phyloP scores from a whole-genome alignment of 1,140 invertebrate genomes.

The Drosophila mayri region DNA sequence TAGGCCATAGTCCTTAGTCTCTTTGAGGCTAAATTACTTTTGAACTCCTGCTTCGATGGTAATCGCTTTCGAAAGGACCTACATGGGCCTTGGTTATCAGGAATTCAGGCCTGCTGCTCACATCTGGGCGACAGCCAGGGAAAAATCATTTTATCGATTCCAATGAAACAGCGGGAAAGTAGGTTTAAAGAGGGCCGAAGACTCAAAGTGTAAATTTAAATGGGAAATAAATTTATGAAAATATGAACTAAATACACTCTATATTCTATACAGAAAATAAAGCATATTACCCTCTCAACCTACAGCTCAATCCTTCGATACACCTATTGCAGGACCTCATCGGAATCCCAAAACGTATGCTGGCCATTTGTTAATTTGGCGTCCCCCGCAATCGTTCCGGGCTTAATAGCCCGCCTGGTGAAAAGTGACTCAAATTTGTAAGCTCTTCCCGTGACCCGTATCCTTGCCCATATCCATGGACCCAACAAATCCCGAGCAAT shows the following conservation, averaged over 20 bases:
- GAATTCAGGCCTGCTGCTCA: slow-evolving; percentile 11
- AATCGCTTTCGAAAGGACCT: slow-evolving; percentile 7
- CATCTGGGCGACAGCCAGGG: slow-evolving; percentile 11
- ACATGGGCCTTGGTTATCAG: not conserved
- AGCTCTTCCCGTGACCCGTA: slow-evolving; percentile 44
- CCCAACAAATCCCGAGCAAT: slow-evolving; percentile 66
- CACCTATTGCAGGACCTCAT: slow-evolving; percentile 9
- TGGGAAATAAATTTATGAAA: not conserved
- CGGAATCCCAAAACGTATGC: slow-evolving; percentile 25
- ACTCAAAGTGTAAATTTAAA: not conserved
- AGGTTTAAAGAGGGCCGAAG: not conserved
- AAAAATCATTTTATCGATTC: slow-evolving; percentile 17
- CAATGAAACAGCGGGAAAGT: not conserved
- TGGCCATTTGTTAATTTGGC: slow-evolving; percentile 39
- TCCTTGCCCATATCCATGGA: slow-evolving; percentile 24
- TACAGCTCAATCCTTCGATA: not conserved
- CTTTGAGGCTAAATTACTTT: slow-evolving; percentile 47
- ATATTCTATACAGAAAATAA: not conserved
- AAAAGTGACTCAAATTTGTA: slow-evolving; percentile 75
- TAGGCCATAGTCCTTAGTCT: not conserved
- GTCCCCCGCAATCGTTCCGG: slow-evolving; percentile 9
- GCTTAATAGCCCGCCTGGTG: slow-evolving; percentile 49
- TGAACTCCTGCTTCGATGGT: slow-evolving; percentile 23
- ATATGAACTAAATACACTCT: not conserved
- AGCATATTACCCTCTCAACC: too few species aligned